Percentiles rank a stretch among this genome's conserved stretches.
These are phyloP conservation scores for Cyrtonyx montezumae DNA, from an alignment of 2,113 vertebrate genomes.

Conservation along the genomic window DNA sequence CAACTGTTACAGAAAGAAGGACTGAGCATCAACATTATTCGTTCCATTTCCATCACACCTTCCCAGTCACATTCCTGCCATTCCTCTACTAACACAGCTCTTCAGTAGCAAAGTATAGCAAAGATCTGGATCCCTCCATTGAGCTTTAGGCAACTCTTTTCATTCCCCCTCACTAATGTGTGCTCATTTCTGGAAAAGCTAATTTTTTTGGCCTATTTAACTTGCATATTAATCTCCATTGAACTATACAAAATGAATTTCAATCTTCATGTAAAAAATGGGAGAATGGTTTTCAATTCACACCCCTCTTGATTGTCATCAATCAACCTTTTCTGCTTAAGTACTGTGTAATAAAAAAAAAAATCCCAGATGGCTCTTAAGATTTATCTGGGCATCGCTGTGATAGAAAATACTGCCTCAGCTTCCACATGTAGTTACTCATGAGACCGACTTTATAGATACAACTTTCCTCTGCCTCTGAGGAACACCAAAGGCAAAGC, in stretches of 20 bases:
- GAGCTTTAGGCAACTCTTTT: background rate
- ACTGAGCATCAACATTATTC: background rate
- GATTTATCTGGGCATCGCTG: background rate
- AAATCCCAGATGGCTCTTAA: slow-evolving; percentile 15
- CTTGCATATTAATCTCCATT: slow-evolving; percentile 36
- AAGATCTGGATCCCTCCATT: background rate
- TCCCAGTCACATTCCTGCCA: background rate
- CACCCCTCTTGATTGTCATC: slow-evolving; percentile 47
- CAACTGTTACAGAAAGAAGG: background rate
- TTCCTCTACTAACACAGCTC: background rate
- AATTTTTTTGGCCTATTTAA: slow-evolving; percentile 18
- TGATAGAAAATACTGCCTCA: background rate
- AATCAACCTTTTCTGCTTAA: slow-evolving; percentile 55
- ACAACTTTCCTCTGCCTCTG: no score
- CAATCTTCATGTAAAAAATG: background rate
- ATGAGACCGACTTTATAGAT: background rate
- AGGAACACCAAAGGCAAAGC: background rate
- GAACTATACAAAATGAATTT: slow-evolving; percentile 31
- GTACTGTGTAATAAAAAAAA: slow-evolving; percentile 44
- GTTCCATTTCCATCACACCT: background rate
- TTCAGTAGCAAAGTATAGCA: background rate
- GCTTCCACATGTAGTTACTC: background rate
- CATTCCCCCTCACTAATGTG: background rate
- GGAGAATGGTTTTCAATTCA: slow-evolving; percentile 9
- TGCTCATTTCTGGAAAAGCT: slow-evolving; percentile 8